Percentiles rank a stretch among this genome's conserved stretches.
These are phyloP conservation scores for Venturia canescens DNA, from an alignment of 1,140 invertebrate species.

Conservation along the genomic window DNA sequence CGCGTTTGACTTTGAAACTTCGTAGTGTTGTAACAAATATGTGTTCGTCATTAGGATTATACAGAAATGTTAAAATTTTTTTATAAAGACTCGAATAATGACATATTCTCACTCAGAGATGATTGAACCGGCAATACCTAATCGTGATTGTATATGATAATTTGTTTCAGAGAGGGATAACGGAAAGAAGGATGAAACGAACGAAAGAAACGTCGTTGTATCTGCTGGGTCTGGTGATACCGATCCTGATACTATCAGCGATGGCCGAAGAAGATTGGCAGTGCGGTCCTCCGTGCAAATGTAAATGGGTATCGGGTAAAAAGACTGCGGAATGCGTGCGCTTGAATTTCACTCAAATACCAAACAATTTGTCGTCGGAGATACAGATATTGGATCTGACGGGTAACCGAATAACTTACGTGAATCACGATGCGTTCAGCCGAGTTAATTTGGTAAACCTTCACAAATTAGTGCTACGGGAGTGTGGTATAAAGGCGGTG, in stretches of 20 bases:
- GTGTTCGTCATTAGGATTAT: too few species aligned
- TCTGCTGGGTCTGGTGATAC: constrained; percentile 58
- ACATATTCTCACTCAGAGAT: too few species aligned
- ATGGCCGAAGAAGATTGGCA: constrained; percentile 78
- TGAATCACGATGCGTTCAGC: constrained; percentile 84
- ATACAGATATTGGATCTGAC: constrained; percentile 88
- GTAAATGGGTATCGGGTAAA: constrained; percentile 88
- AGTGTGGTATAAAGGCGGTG: constrained; percentile 84
- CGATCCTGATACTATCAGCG: constrained; percentile 54
- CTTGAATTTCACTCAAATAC: constrained; percentile 82
- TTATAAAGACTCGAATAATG: too few species aligned
- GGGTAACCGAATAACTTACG: constrained; percentile 82
- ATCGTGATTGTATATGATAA: too few species aligned
- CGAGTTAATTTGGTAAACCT: constrained; percentile 85
- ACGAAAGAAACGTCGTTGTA: constrained; percentile 52
- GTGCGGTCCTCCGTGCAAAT: constrained; percentile 82
- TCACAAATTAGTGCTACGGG: constrained; percentile 86
- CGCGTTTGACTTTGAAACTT: too few species aligned
- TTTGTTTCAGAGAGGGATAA: background rate
- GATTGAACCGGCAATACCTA: too few species aligned
- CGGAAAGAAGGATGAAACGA: constrained; percentile 58
- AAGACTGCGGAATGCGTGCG: constrained; percentile 88
- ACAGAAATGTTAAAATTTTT: too few species aligned
- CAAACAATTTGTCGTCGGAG: constrained; percentile 83
- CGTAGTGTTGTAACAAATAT: too few species aligned